These are phyloP conservation scores for Operophtera brumata DNA, from an alignment of 2,888 invertebrate species.

Conservation along the genomic window DNA sequence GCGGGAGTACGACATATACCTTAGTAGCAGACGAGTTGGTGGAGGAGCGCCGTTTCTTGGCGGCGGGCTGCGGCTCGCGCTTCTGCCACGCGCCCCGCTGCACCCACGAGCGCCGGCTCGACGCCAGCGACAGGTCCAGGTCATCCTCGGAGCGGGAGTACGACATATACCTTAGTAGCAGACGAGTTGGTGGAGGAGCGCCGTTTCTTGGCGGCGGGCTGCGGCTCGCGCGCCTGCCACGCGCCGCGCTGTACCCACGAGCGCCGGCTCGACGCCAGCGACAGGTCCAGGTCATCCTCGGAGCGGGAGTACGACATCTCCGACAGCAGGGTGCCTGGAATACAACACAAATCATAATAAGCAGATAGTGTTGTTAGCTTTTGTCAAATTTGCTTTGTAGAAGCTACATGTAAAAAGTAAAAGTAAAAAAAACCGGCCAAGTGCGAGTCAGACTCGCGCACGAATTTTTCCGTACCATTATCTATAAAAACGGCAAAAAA, in stretches of 20 bases:
- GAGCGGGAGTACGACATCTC: constrained; percentile 92
- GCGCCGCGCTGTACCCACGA: constrained; percentile 75
- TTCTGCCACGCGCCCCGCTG: constrained; percentile 69
- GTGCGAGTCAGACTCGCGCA: too few species aligned
- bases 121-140: constrained; percentile 81
- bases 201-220: constrained; percentile 64
- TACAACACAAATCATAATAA: too few species aligned
- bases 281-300: constrained; percentile 88
- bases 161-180: constrained; percentile 46
- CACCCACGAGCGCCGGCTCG: constrained; percentile 74
- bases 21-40: constrained; percentile 62
- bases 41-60: constrained; percentile 68
- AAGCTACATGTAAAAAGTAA: too few species aligned
- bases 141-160: constrained; percentile 91
- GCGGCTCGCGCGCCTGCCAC: constrained; percentile 62
- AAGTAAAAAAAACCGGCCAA: too few species aligned
- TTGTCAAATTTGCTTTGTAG: too few species aligned
- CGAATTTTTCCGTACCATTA: too few species aligned
- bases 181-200: constrained; percentile 65
- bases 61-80: constrained; percentile 58
- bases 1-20: constrained; percentile 85
- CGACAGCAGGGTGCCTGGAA: constrained; percentile 85
- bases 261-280: constrained; percentile 70
- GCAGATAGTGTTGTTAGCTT: too few species aligned
- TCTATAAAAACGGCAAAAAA: too few species aligned